Conservation (phyloP, 2,797 vertebrate species). For the Thaleichthys pacificus region DNA sequence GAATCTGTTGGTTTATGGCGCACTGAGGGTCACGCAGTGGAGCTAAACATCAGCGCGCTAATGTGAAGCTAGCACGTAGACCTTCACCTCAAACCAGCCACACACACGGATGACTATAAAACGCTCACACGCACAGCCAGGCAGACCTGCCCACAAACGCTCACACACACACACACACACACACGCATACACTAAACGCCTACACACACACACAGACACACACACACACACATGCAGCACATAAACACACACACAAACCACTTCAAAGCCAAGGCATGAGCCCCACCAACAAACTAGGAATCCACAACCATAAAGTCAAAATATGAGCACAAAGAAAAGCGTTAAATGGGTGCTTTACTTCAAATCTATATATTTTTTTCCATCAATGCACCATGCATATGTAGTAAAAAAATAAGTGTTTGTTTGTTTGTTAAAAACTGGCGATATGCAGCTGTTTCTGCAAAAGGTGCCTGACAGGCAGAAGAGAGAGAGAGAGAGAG, state of each 20-base stretch:
- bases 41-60: conserved; percentile 56
- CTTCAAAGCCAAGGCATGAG: conserved; percentile 61
- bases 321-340: conserved; percentile 35
- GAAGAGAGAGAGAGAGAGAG: too few relatives aligned
- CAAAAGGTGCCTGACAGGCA: background rate
- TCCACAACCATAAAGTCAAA: conserved; percentile 47
- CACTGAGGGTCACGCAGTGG: conserved; percentile 47
- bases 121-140: conserved; percentile 12
- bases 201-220: background rate
- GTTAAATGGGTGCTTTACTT: conserved; percentile 39
- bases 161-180: background rate
- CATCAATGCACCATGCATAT: too few relatives aligned
- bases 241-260: conserved; percentile 30
- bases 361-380: background rate
- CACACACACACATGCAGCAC: conserved; percentile 31
- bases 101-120: conserved; percentile 5
- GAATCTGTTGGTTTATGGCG: conserved; percentile 56
- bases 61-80: conserved; percentile 40
- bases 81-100: conserved; percentile 32
- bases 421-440: background rate
- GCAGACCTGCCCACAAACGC: conserved; percentile 1
- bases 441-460: background rate
- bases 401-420: background rate
- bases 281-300: conserved; percentile 51
- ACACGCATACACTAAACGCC: background rate